These are phyloP conservation scores for Latheticus oryzae DNA, from an alignment of 2,888 invertebrate species.

Conservation along the genomic window DNA sequence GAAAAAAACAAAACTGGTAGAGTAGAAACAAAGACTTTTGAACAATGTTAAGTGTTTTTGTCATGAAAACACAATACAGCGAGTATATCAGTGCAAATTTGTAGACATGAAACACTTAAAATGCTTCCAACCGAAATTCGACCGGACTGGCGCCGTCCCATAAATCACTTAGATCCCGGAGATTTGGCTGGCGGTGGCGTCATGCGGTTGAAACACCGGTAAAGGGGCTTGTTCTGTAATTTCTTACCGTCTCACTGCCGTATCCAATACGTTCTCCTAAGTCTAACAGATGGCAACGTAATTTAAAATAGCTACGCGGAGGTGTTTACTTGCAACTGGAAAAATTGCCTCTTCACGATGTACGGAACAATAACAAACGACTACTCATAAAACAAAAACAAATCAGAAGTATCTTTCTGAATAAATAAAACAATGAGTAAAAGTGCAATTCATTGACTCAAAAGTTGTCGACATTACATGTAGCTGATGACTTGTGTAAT, in stretches of 20 bases:
- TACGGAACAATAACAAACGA: conserved; percentile 18
- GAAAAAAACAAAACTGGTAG: no score
- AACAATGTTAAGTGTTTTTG: no score
- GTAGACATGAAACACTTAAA: no score
- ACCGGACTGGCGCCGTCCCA: conserved; percentile 26
- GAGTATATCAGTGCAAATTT: no score
- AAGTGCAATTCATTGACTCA: no score
- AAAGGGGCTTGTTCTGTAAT: conserved; percentile 23
- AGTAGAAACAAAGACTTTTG: no score
- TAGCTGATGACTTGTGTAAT: no score
- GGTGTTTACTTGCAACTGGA: conserved; percentile 13
- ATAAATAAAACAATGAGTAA: no score
- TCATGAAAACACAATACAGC: no score
- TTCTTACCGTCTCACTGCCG: conserved; percentile 25
- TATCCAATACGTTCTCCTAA: conserved; percentile 26
- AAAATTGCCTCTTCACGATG: conserved; percentile 20
- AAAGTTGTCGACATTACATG: no score
- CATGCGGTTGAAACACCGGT: conserved; percentile 28
- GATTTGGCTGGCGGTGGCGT: conserved; percentile 34
- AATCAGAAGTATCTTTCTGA: no score
- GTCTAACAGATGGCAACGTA: conserved; percentile 29
- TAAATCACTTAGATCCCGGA: conserved; percentile 33
- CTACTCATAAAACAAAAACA: conserved; percentile 2
- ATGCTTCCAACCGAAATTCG: no score
- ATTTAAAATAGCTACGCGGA: conserved; percentile 15